phyloP scores from a whole-genome alignment of 2,113 vertebrate genomes.

The Mixornis gularis region DNA sequence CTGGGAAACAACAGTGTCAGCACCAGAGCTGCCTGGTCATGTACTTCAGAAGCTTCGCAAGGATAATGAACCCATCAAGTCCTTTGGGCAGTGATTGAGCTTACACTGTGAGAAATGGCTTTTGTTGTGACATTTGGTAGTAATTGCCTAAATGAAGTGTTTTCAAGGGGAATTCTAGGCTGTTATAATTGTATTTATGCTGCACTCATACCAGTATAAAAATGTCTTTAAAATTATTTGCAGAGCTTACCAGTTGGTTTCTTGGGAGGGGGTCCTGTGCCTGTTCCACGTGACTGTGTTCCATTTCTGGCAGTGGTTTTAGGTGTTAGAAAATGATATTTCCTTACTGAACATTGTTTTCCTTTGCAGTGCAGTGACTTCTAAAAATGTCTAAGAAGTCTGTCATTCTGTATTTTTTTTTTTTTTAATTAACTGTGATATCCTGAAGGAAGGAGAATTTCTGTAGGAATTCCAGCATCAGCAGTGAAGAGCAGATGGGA shows the following conservation, averaged over 20 bases:
- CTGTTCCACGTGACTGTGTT: not conserved
- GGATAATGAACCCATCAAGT: not conserved
- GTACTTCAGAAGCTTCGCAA: not conserved
- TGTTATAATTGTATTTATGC: not conserved
- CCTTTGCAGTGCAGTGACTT: not conserved
- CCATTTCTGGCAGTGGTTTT: not conserved
- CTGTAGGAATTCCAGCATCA: not conserved
- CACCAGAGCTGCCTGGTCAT: not conserved
- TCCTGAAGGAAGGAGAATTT: not conserved
- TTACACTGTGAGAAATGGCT: not conserved
- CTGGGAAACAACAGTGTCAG: not conserved
- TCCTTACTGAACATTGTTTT: not conserved
- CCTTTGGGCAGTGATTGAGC: not conserved
- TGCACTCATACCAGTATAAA: not conserved
- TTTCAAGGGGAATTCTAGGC: not conserved
- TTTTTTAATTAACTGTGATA: not conserved
- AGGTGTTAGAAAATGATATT: not conserved
- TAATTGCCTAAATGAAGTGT: not conserved
- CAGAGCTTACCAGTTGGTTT: not conserved
- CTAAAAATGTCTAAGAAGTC: not conserved
- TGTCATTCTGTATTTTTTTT: not conserved
- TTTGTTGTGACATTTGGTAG: not conserved
- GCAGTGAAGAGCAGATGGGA: not conserved
- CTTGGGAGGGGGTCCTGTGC: not conserved
- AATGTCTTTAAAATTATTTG: not conserved